Conservation (phyloP, 2,888 invertebrate genomes). For the Dioctria linearis region DNA sequence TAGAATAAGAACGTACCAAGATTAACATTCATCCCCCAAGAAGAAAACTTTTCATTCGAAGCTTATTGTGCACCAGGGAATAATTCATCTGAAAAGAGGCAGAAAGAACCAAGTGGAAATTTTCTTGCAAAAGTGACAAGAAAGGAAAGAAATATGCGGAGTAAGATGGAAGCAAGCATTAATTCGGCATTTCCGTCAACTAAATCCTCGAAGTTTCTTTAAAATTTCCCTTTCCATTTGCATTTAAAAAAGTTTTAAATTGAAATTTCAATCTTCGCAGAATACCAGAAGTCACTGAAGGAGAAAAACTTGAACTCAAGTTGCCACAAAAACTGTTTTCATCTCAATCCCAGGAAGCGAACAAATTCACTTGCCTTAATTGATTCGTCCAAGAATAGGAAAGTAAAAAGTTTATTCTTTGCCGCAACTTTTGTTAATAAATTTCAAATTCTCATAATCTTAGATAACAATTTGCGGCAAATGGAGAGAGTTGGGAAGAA, state of each 20-base stretch:
- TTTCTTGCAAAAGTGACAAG: constrained; percentile 30
- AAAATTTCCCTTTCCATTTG: constrained; percentile 46
- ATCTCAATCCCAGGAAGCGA: constrained; percentile 14
- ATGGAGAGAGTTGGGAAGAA: background rate
- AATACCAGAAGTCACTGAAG: constrained; percentile 57
- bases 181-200: constrained; percentile 55
- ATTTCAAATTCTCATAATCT: constrained; percentile 30
- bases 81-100: constrained; percentile 52
- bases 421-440: constrained; percentile 20
- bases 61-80: constrained; percentile 52
- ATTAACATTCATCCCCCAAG: constrained; percentile 36
- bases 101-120: constrained; percentile 4
- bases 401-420: constrained; percentile 2
- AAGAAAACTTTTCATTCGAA: constrained; percentile 49
- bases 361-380: constrained; percentile 24
- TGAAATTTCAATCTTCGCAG: constrained; percentile 58
- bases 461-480: constrained; percentile 19
- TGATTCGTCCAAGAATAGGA: constrained; percentile 26
- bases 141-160: constrained; percentile 16
- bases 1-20: constrained; percentile 8
- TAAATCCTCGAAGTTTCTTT: constrained; percentile 48
- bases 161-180: constrained; percentile 43
- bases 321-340: constrained; percentile 54
- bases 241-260: constrained; percentile 57
- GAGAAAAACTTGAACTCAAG: constrained; percentile 58